A percentile compares a stretch with the other conserved stretches of the same genome.
Conservation (phyloP, 2,113 vertebrate species). For the Burhinus oedicnemus region DNA sequence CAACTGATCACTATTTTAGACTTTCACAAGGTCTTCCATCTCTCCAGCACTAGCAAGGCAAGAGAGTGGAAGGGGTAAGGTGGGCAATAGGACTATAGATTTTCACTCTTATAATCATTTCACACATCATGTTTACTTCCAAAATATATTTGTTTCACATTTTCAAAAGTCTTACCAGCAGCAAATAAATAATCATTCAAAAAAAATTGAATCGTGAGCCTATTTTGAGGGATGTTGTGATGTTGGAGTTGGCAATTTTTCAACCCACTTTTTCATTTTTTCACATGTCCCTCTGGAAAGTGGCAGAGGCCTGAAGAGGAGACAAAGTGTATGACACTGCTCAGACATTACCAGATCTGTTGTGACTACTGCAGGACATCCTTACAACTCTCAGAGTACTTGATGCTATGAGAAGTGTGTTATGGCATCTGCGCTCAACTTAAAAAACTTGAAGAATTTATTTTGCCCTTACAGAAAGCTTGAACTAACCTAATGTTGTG, state of each 20-base stretch:
- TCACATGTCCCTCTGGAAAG: not conserved
- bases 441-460: not conserved
- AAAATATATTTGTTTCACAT: not conserved
- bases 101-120: not conserved
- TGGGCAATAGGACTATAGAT: not conserved
- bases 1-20: not conserved
- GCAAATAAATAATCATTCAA: not conserved
- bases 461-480: not conserved
- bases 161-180: not conserved
- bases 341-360: not conserved
- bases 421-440: not conserved
- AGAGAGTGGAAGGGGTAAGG: not conserved
- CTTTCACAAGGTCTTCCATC: not conserved
- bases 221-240: not conserved
- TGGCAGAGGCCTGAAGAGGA: not conserved
- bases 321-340: not conserved
- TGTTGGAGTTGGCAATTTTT: not conserved
- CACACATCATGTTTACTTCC: not conserved
- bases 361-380: not conserved
- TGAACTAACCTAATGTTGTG: rapidly evolving
- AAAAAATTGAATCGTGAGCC: not conserved
- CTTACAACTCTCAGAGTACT: not conserved
- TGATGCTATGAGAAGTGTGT: not conserved
- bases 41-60: not conserved
- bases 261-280: not conserved